These are phyloP conservation scores for Chromis chromis DNA, from an alignment of 2,797 vertebrate species.

Conservation along the genomic window DNA sequence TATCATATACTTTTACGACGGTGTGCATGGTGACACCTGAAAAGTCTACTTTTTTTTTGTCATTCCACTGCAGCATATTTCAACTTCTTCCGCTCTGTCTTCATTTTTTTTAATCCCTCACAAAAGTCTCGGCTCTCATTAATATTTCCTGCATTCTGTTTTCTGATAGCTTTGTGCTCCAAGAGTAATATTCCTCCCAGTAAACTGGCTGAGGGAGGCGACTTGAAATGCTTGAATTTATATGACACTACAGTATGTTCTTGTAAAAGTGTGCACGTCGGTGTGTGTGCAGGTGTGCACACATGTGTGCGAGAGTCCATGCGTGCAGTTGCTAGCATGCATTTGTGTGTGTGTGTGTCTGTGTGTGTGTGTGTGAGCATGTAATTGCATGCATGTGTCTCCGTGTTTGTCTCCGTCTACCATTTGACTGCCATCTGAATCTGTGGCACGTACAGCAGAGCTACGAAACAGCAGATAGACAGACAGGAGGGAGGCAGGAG, in stretches of 20 bases:
- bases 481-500: constrained; percentile 56
- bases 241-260: constrained; percentile 27
- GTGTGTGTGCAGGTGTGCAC: constrained; percentile 36
- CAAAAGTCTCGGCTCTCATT: constrained; percentile 64
- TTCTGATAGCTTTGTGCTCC: constrained; percentile 61
- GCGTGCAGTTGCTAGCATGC: constrained; percentile 35
- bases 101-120: constrained; percentile 60
- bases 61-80: constrained; percentile 35
- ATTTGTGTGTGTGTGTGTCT: constrained; percentile 20
- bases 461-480: constrained; percentile 70
- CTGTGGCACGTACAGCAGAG: constrained; percentile 76
- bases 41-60: constrained; percentile 25
- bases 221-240: constrained; percentile 49
- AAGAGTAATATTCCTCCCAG: constrained; percentile 46
- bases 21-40: constrained; percentile 9
- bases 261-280: constrained; percentile 22
- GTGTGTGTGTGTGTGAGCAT: constrained; percentile 47
- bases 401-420: constrained; percentile 71
- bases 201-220: constrained; percentile 47
- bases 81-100: constrained; percentile 44
- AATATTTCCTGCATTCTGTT: constrained; percentile 69
- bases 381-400: constrained; percentile 80
- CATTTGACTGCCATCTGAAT: constrained; percentile 79
- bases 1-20: constrained; percentile 18
- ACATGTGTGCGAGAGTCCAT: constrained; percentile 31